Percentiles rank a stretch among this genome's conserved stretches.
Conservation (phyloP, 2,113 vertebrate genomes). For the Carassius auratus region DNA sequence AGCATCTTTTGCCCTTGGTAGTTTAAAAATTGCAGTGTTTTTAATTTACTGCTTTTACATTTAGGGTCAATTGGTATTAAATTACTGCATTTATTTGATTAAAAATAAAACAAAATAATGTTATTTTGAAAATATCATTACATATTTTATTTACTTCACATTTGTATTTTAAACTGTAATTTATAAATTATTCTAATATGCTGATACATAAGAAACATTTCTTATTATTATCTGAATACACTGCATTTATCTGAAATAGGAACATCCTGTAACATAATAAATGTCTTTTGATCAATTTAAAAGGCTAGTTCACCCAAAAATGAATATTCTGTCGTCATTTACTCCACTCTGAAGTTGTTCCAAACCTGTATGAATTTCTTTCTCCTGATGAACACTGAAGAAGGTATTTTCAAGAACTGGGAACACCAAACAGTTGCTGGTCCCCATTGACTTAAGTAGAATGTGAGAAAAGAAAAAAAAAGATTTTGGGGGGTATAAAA, state of each 20-base stretch:
- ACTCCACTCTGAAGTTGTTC: not conserved
- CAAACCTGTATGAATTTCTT: not conserved
- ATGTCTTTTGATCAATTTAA: not conserved
- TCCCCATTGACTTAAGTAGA: not conserved
- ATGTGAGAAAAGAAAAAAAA: no score
- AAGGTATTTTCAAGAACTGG: not conserved
- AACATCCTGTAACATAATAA: no score
- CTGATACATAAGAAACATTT: no score
- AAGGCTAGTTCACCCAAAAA: not conserved
- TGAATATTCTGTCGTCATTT: not conserved
- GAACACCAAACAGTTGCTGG: not conserved
- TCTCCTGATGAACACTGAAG: not conserved
- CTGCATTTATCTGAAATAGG: no score
- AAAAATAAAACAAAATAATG: not conserved
- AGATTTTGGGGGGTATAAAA: no score
- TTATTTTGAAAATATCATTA: not conserved
- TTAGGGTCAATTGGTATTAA: not conserved
- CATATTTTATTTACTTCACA: not conserved
- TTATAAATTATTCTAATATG: no score
- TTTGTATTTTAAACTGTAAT: not conserved
- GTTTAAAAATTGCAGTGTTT: not conserved
- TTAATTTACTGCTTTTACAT: not conserved
- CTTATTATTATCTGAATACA: no score
- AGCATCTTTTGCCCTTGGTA: slow-evolving; percentile 1
- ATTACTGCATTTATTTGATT: not conserved